Conservation (phyloP, 1,140 invertebrate species). For the Drosophila ogumai region DNA sequence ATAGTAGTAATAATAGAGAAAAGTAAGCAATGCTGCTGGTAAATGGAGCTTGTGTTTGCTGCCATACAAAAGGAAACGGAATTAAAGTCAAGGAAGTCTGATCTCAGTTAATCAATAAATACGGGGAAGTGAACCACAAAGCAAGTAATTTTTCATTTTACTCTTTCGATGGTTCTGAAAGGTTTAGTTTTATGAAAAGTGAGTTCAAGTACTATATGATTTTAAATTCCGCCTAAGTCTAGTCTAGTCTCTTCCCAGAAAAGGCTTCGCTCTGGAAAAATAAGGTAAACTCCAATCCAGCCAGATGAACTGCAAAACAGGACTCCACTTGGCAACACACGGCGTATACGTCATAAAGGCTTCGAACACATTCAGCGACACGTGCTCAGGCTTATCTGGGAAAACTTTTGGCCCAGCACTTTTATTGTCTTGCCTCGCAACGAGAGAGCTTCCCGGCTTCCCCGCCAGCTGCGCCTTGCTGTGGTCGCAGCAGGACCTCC, state of each 20-base stretch:
- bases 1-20: conserved; percentile 55
- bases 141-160: not conserved
- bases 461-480: not conserved
- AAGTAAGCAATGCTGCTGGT: conserved; percentile 44
- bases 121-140: not conserved
- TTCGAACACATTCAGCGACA: conserved; percentile 27
- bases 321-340: conserved; percentile 1
- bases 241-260: not conserved
- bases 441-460: conserved; percentile 13
- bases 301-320: conserved; percentile 10
- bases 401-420: conserved; percentile 40
- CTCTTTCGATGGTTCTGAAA: too few relatives aligned
- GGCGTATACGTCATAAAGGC: conserved; percentile 27
- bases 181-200: not conserved
- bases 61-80: conserved; percentile 16
- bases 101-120: conserved; percentile 28
- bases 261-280: not conserved
- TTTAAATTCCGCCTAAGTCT: not conserved
- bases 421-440: conserved; percentile 37
- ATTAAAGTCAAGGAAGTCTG: conserved; percentile 13
- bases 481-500: conserved; percentile 38
- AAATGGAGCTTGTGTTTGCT: conserved; percentile 38
- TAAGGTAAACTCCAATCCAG: not conserved
- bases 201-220: not conserved
- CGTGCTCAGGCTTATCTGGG: conserved; percentile 44